Evolutionary conservation across 2,797 vertebrate genomes (phyloP), one percentile per base, ranked within the genome.

Genomic region (Pseudomugil gertrudae): DNA sequence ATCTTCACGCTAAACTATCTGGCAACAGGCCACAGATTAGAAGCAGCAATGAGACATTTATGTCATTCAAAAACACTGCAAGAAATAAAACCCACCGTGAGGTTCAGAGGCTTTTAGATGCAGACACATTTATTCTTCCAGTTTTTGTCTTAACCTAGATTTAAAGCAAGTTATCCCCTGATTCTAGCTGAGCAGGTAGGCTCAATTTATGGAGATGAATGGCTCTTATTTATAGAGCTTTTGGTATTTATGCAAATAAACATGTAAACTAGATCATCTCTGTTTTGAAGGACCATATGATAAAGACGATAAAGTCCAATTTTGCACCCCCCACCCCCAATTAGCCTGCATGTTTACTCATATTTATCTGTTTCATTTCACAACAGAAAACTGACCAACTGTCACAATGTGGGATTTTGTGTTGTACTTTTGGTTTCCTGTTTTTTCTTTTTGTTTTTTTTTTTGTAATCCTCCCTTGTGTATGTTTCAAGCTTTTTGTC

Each of bases 181-280:
- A 48, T 14, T 57, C 50, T n/a, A 30, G 23, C 32, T 61, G 58
- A 56, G n/a, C 63, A 67, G 53, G 61, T 65, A 50, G 40, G 24
- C 51, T 57, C 27, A 50, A 10, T 35, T 52, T 50, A 65, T 21
- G 13, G 43, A 19, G n/a, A 30, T 38, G 43, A 51, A 52, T 59
- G 24, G 9, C 26, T 21, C 27, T 13, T 52, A 29, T 27, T 13
- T 58, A 38, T 32, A 52, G 30, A 26, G 29, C 48, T 52, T 14
- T 7, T 9, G 15, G 47, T 53, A 32, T 59, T 43, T 43, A 59
- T 43, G 33, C 17, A 67, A 52, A 59, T 68, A 59, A 59, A 32
- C 48, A 53, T 9, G 4, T 17, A 15, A 40, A 48, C 33, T 26
- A 5, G 26, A 61, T 35, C 30, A 10, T 50, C 35, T 61, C 23